Evolutionary conservation across 2,888 invertebrate species (phyloP).

Genomic region (Auanema freiburgensis): DNA sequence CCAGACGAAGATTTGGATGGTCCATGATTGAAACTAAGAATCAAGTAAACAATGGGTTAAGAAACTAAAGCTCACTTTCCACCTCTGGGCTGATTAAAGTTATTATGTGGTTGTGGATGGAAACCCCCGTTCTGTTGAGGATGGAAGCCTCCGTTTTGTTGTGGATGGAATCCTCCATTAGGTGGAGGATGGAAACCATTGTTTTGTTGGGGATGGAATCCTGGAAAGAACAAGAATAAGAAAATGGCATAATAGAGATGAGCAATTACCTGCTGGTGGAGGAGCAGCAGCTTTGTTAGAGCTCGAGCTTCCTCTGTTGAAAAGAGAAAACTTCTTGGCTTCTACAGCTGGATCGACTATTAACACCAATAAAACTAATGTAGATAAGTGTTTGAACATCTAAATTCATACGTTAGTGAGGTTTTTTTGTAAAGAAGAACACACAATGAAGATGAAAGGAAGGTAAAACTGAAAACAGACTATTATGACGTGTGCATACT

Average conservation of each 20-base stretch:
- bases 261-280: too few relatives aligned
- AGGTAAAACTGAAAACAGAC: too few relatives aligned
- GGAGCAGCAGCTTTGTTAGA: too few relatives aligned
- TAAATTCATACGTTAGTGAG: not conserved
- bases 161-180: constrained; percentile 5
- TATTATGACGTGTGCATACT: too few relatives aligned
- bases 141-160: not conserved
- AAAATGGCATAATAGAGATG: too few relatives aligned
- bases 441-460: too few relatives aligned
- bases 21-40: not conserved
- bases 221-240: too few relatives aligned
- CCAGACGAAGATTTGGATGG: constrained; percentile 5
- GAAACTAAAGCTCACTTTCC: constrained; percentile 4
- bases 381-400: constrained; percentile 5
- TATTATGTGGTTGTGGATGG: constrained; percentile 11
- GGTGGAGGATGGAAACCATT: not conserved
- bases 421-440: too few relatives aligned
- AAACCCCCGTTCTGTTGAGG: not conserved
- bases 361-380: constrained; percentile 1
- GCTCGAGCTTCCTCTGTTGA: too few relatives aligned
- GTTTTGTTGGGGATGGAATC: too few relatives aligned
- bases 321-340: too few relatives aligned
- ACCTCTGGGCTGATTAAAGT: constrained; percentile 9
- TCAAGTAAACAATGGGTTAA: not conserved
- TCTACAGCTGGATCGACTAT: not conserved